A percentile compares a stretch with the other conserved stretches of the same genome.
Evolutionary conservation across 2,797 vertebrate species (phyloP).

Genomic region (Sebastes steindachneri): DNA sequence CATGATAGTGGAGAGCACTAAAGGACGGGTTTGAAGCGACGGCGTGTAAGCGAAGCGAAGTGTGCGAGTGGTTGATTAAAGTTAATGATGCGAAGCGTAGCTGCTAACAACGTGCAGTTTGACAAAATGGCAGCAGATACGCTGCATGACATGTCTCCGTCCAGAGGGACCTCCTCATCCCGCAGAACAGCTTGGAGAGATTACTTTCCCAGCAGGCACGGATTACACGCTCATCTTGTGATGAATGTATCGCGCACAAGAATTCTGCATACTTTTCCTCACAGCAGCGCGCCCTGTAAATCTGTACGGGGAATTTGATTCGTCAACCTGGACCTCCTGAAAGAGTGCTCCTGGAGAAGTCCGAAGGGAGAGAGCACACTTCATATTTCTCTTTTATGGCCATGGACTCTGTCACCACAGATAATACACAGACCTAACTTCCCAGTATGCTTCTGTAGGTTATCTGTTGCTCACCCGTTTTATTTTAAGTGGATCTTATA

Average conservation of each 20-base stretch:
- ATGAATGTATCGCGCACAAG: conserved; percentile 30
- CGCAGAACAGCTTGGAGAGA: conserved; percentile 29
- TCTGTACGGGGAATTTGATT: conserved; percentile 30
- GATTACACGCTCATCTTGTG: conserved; percentile 20
- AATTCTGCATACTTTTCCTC: background rate
- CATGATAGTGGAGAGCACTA: conserved; percentile 32
- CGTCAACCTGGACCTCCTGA: conserved; percentile 23
- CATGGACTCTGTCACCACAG: conserved; percentile 2
- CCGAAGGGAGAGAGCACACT: background rate
- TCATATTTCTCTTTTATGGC: conserved; percentile 40
- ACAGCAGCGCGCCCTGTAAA: conserved; percentile 27
- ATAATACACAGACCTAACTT: conserved; percentile 3
- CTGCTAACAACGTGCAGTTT: conserved; percentile 40
- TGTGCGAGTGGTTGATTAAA: conserved; percentile 27
- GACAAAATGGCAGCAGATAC: conserved; percentile 22
- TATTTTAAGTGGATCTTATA: background rate
- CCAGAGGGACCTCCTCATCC: background rate
- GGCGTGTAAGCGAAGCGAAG: conserved; percentile 3
- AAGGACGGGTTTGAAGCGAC: conserved; percentile 30
- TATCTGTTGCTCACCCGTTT: background rate
- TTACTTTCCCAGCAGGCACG: conserved; percentile 12
- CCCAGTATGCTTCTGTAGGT: background rate
- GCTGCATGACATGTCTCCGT: background rate
- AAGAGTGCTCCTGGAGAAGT: conserved; percentile 11
- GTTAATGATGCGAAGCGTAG: conserved; percentile 12